Conservation (phyloP, 2,113 vertebrate genomes). For the Cnemophilus loriae region DNA sequence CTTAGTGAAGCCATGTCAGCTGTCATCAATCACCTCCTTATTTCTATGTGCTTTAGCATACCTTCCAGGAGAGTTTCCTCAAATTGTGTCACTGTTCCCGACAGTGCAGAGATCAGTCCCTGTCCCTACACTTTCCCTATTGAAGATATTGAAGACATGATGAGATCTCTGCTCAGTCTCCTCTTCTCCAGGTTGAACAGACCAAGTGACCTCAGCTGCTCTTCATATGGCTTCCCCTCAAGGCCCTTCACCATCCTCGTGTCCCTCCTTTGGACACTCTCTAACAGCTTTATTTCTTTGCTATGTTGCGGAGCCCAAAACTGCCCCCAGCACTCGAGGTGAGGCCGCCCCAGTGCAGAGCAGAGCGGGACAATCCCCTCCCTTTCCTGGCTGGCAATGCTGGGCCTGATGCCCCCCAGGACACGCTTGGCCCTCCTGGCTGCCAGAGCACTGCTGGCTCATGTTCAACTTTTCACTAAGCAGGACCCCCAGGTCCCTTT, state of each 20-base stretch:
- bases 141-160: neutral
- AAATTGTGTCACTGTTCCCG: too few species aligned
- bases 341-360: neutral
- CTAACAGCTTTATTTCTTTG: neutral
- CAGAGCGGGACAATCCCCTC: rapidly evolving
- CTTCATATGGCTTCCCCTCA: neutral
- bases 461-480: rapidly evolving
- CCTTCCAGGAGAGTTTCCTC: neutral
- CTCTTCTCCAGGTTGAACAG: neutral
- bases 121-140: too few species aligned
- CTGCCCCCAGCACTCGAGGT: rapidly evolving
- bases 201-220: rapidly evolving
- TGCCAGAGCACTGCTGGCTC: neutral
- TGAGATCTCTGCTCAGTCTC: neutral
- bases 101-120: neutral
- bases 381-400: rapidly evolving
- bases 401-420: neutral
- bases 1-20: neutral
- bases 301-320: neutral
- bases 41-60: neutral
- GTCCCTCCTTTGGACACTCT: neutral
- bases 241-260: neutral
- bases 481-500: neutral
- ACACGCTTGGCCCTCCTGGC: rapidly evolving
- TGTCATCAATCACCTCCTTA: neutral